phyloP scores from a whole-genome alignment of 2,797 vertebrate species.

The Phalanger gymnotis region DNA sequence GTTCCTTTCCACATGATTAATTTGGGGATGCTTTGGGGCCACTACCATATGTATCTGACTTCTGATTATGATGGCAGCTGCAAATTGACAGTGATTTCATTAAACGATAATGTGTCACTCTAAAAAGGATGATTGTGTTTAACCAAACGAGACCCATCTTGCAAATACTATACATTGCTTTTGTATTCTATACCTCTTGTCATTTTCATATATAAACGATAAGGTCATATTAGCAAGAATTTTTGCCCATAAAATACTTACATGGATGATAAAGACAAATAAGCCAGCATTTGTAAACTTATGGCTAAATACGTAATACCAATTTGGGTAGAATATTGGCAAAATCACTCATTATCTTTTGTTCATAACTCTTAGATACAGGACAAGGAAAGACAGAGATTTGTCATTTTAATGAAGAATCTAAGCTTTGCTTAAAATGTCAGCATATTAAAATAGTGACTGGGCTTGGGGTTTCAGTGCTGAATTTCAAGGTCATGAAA shows the following conservation, averaged over 20 bases:
- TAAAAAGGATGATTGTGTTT: background rate
- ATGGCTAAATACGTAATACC: background rate
- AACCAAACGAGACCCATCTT: background rate
- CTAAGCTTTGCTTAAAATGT: background rate
- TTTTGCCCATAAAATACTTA: background rate
- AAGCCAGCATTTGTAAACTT: background rate
- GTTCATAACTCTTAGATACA: background rate
- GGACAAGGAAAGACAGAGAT: background rate
- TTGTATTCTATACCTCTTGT: background rate
- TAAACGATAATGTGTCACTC: background rate
- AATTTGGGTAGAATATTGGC: background rate
- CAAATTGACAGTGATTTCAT: background rate
- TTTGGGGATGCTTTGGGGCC: background rate
- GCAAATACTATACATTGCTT: background rate
- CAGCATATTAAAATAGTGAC: background rate
- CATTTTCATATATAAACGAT: background rate
- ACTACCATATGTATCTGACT: background rate
- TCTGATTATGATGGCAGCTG: background rate
- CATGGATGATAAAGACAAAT: background rate
- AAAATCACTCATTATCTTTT: background rate
- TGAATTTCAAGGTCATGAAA: background rate
- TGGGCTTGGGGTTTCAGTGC: constrained; percentile 3
- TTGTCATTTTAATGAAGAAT: constrained; percentile 22
- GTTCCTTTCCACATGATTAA: background rate
- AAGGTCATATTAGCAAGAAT: background rate